Evolutionary conservation across 2,113 vertebrate species (phyloP).

Genomic region (Cyrtonyx montezumae): DNA sequence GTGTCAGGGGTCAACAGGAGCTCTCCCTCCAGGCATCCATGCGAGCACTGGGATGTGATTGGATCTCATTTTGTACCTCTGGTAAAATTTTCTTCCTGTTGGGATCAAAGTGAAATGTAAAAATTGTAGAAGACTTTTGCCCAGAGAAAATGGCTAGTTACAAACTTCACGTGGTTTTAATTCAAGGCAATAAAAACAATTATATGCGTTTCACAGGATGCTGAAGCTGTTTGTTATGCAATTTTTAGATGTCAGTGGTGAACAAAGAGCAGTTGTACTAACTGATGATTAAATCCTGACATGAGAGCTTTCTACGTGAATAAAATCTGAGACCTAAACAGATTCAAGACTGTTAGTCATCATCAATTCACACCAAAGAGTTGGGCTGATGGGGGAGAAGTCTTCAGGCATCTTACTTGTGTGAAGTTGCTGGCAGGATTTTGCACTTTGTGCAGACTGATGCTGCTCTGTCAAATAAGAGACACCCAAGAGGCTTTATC

Average conservation of each 20-base stretch:
- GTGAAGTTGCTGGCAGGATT: not conserved
- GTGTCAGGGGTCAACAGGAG: not conserved
- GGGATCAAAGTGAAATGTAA: fast-evolving
- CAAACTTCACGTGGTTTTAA: not conserved
- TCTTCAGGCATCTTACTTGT: not conserved
- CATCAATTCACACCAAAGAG: not conserved
- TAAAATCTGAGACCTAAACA: slow-evolving; percentile 10
- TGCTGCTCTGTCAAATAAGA: not conserved
- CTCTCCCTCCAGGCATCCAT: not conserved
- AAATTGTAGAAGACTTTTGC: not conserved
- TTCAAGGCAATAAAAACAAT: not conserved
- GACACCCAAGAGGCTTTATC: not conserved
- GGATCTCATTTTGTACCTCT: fast-evolving
- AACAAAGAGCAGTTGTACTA: not conserved
- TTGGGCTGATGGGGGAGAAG: not conserved
- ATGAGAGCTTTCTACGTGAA: not conserved
- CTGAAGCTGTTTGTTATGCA: not conserved
- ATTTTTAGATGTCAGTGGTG: not conserved
- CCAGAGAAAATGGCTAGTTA: not conserved
- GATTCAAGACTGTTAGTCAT: not conserved
- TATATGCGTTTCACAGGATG: not conserved
- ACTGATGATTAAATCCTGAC: slow-evolving; percentile 14
- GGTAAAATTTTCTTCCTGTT: not conserved
- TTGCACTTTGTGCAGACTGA: not conserved
- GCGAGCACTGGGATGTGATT: not conserved